Base-by-base conservation (phyloP, 2,888 invertebrate genomes). In the Spodoptera exigua region DNA sequence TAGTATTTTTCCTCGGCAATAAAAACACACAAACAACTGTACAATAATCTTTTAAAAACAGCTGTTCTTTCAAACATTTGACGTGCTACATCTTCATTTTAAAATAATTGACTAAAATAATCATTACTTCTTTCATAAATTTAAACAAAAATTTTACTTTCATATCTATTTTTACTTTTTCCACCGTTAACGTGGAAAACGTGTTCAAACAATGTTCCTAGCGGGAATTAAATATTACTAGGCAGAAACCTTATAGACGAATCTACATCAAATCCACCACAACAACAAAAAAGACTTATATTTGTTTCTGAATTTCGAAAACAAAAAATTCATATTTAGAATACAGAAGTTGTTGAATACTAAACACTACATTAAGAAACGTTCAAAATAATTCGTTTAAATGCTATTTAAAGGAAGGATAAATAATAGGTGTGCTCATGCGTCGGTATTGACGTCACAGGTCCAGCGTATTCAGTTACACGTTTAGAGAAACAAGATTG, bases 381-480 rank as follows among this genome's bases (percentile, higher is more conserved):
- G 9, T 27, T 4, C 7, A 27, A 21, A 32, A 56, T 56, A 47
- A 14, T 54, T 61, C 47, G 48, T 70, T 66, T n/a, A n/a, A n/a
- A 55, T 7, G 61, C 55, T 66, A 65, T 77, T 65, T 54, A 63
- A 58, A 61, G 62, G 64, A 44, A 49, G 60, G 70, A 59, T 55
- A 64, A 61, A 61, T 69, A 65, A 70, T 52, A 47, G 67, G 48
- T 55, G 41, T 62, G 17, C n/a, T 21, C 32, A 44, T 58, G 55
- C 67, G 70, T 67, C 36, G 3, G 43, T n/a, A 34, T 41, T 54
- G 72, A 70, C 70, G 72, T 70, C 70, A 70, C 53, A 27, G 45
- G 56, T 40, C 41, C 47, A 56, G 43, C 7, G 61, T 63, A 56
- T 70, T 52, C 52, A n/a, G 55, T 70, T 65, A 69, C 68, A 40